A percentile compares a stretch with the other conserved stretches of the same genome.
phyloP scores from a whole-genome alignment of 2,113 vertebrate species.

The Phaetusa simplex region DNA sequence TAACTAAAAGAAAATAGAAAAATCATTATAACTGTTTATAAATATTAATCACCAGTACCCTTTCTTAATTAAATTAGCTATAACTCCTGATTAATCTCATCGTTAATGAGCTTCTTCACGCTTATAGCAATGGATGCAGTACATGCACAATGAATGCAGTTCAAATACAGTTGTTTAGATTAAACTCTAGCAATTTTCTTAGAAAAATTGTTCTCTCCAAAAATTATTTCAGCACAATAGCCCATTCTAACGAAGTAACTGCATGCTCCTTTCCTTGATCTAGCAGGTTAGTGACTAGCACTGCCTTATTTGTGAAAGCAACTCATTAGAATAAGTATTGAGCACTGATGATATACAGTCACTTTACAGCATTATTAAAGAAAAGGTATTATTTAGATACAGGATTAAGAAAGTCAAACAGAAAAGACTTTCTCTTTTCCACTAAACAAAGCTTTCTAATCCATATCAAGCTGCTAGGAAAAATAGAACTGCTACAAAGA shows the following conservation, averaged over 20 bases:
- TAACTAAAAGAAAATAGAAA: background rate
- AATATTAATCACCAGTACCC: background rate
- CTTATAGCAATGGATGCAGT: background rate
- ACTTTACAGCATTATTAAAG: background rate
- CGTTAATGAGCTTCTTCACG: background rate
- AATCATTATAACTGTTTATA: background rate
- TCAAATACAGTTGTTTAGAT: background rate
- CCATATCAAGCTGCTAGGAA: background rate
- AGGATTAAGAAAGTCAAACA: background rate
- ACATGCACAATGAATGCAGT: background rate
- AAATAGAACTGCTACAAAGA: background rate
- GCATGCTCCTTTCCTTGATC: background rate
- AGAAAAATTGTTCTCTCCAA: background rate
- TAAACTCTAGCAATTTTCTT: background rate
- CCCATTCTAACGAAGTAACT: slow-evolving; percentile 75
- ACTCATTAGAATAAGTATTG: background rate
- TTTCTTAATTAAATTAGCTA: background rate
- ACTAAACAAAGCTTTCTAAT: background rate
- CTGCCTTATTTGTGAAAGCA: background rate
- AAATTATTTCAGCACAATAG: background rate
- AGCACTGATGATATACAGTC: background rate
- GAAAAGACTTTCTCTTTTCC: background rate
- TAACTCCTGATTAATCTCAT: background rate
- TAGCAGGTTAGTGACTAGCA: background rate
- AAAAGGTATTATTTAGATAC: background rate